A percentile compares a stretch with the other conserved stretches of the same genome.
Conservation (phyloP, 2,113 vertebrate species). For the Heterochromis multidens region DNA sequence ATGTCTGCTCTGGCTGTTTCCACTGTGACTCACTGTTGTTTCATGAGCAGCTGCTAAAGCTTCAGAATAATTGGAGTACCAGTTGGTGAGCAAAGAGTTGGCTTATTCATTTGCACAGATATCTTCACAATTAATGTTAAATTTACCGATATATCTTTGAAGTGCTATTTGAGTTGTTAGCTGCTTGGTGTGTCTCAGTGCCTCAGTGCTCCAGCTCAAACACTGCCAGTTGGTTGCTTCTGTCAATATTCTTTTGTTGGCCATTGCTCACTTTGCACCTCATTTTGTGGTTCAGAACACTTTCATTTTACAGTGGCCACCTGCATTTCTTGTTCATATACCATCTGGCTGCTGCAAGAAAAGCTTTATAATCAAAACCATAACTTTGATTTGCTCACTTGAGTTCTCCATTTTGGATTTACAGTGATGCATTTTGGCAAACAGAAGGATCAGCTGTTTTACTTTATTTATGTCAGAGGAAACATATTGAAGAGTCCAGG, state of each 20-base stretch:
- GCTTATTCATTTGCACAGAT: not conserved
- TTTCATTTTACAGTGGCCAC: constrained; percentile 24
- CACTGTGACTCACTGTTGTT: not conserved
- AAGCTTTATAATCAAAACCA: constrained; percentile 23
- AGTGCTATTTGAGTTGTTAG: not conserved
- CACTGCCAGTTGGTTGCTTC: not conserved
- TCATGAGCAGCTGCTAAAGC: not conserved
- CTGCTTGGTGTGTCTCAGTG: not conserved
- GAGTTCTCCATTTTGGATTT: constrained; percentile 14
- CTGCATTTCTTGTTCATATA: constrained; percentile 19
- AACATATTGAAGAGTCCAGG: not conserved
- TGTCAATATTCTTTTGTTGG: not conserved
- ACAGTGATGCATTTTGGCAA: constrained; percentile 20
- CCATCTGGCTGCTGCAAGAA: constrained; percentile 24
- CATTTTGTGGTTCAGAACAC: constrained; percentile 21
- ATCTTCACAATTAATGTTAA: not conserved
- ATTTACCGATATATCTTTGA: not conserved
- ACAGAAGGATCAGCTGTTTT: constrained; percentile 12
- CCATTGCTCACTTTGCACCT: not conserved
- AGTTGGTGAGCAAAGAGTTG: not conserved
- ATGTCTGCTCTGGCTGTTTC: not conserved
- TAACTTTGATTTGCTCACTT: constrained; percentile 28
- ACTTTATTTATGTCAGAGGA: constrained; percentile 21
- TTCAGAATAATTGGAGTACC: constrained; percentile 1
- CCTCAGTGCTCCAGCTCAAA: not conserved